phyloP scores from a whole-genome alignment of 2,797 vertebrate genomes.

The Hafferia zeledoni region DNA sequence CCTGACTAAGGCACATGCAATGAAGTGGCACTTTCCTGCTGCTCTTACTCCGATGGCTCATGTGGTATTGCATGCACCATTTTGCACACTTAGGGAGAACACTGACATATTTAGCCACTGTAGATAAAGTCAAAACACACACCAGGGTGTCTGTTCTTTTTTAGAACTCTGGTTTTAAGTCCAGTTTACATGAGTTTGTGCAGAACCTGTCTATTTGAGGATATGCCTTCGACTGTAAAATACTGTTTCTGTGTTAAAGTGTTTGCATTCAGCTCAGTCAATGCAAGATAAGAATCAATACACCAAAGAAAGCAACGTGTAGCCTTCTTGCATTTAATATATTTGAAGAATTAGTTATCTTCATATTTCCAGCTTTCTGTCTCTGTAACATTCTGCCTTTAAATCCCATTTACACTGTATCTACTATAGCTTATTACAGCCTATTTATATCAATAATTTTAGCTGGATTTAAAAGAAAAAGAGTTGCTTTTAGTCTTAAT shows the following conservation, averaged over 20 bases:
- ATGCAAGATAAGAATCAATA: constrained; percentile 53
- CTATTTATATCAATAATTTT: constrained; percentile 63
- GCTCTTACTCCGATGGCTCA: constrained; percentile 41
- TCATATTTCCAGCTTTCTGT: constrained; percentile 5
- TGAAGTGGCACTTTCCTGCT: constrained; percentile 56
- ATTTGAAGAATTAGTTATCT: constrained; percentile 59
- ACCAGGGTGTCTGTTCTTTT: constrained; percentile 11
- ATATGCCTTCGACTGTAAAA: constrained; percentile 56
- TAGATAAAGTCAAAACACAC: constrained; percentile 49
- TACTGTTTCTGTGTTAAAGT: constrained; percentile 43
- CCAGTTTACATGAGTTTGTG: constrained; percentile 58
- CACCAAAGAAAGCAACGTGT: constrained; percentile 42
- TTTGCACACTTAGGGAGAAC: constrained; percentile 61
- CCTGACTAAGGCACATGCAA: neutral
- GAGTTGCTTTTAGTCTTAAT: constrained; percentile 48
- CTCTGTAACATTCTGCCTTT: constrained; percentile 39
- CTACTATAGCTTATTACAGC: constrained; percentile 31
- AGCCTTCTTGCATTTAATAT: constrained; percentile 57
- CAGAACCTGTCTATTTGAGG: constrained; percentile 39
- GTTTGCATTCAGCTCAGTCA: constrained; percentile 25
- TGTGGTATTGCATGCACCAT: constrained; percentile 65
- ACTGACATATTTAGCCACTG: constrained; percentile 47
- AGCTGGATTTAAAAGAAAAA: constrained; percentile 45
- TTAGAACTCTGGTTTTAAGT: constrained; percentile 36
- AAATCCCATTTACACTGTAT: constrained; percentile 29